phyloP scores from a whole-genome alignment of 2,113 vertebrate genomes.

The Clinocottus analis region DNA sequence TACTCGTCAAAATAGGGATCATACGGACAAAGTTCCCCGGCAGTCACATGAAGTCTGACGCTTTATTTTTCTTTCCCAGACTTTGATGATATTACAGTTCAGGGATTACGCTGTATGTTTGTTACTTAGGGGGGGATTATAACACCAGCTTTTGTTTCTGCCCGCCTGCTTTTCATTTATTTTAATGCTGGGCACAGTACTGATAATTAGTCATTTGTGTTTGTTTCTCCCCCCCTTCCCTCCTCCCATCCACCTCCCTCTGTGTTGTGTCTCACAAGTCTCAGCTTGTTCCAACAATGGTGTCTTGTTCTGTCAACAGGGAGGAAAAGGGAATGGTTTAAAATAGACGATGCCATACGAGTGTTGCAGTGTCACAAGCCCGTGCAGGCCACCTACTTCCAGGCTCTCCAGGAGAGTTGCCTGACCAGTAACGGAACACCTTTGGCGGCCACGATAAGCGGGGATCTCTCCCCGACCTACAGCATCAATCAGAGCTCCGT shows the following conservation, averaged over 20 bases:
- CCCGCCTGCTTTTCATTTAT: constrained; percentile 34
- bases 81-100: constrained; percentile 23
- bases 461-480: constrained; percentile 87
- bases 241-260: no score
- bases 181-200: not conserved
- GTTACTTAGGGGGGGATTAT: constrained; percentile 8
- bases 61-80: constrained; percentile 10
- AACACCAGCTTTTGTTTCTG: constrained; percentile 32
- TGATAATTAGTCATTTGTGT: constrained; percentile 17
- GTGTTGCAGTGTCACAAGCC: constrained; percentile 97
- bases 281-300: constrained; percentile 28
- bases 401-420: constrained; percentile 92
- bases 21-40: constrained; percentile 38
- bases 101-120: constrained; percentile 31
- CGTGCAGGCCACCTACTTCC: constrained; percentile 96
- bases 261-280: constrained; percentile 8
- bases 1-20: constrained; percentile 36
- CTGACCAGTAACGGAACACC: constrained; percentile 95
- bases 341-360: constrained; percentile 93
- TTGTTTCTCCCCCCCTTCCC: not conserved
- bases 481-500: constrained; percentile 90
- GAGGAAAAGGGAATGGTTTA: constrained; percentile 99
- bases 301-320: constrained; percentile 84
- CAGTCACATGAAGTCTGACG: constrained; percentile 49
- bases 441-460: constrained; percentile 86